Evolutionary conservation across 35 echinoderm and acorn worm species (phyloP), one percentile per base, ranked within the genome.

Genomic region (Apostichopus californicus): DNA sequence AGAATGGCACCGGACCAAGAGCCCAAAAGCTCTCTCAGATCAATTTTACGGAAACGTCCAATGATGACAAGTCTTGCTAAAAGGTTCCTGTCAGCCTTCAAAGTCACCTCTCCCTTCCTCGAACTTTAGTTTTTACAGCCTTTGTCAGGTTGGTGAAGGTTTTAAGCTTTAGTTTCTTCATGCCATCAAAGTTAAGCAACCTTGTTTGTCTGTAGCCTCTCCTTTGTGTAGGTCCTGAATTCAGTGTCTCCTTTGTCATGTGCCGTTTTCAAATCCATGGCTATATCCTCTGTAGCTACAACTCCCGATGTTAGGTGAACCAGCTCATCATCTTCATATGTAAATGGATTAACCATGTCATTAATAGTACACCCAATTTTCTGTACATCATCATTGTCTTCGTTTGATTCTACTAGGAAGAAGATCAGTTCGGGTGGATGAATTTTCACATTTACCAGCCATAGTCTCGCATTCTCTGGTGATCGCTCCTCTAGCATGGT

Each of bases 101-200:
- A 54, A 9, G 56, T 21, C 15, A 94, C 83, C 46, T 94, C 46
- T 94, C 79, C 53, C 75, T 87, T 7, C 88, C 93, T 24, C 63
- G 75, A 20, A 94, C 72, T 57, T 83, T 91, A 26, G 80, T 14
- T 54, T 24, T 7, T 8, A 12, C 22, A 12, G 12, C 78, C 60
- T 86, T 72, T 77, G 89, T 55, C 58, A 93, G 10, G 22, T 66
- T 56, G 18, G 54, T 77, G 80, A 94, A 94, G 2, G 79, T 94
- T 63, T 94, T 94, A 6, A 94, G 66, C 26, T 87, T 85, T 8
- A 92, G 24, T 81, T 94, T 94, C 54, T 5, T 15, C 8, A 93
- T 52, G 8, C 22, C 8, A 46, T 87, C 59, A 18, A 66, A 26
- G 8, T 86, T 86, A 5, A 64, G 78, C 6, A 59, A 10, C 63